A percentile compares a stretch with the other conserved stretches of the same genome.
Evolutionary conservation across 92 coral and sea anemone species (phyloP).

Genomic region (Diadumene lineata): DNA sequence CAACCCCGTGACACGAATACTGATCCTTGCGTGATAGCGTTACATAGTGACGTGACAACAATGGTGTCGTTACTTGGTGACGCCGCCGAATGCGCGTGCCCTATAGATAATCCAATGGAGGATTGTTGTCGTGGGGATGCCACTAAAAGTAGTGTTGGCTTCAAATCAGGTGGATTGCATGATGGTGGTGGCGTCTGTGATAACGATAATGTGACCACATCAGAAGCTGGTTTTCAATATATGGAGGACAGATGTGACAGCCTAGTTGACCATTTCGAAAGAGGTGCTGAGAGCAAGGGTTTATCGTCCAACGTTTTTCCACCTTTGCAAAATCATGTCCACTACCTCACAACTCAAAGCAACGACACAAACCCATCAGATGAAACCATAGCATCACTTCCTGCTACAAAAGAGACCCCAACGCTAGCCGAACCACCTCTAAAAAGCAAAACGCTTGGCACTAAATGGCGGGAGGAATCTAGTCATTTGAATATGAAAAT

Average conservation of each 20-base stretch:
- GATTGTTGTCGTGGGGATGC: too few relatives aligned
- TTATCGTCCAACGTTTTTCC: constrained; percentile 13
- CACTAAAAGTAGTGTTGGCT: too few relatives aligned
- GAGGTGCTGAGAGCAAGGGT: not conserved
- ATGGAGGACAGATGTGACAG: not conserved
- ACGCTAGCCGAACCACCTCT: not conserved
- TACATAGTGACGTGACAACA: constrained; percentile 7
- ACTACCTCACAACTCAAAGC: not conserved
- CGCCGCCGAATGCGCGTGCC: not conserved
- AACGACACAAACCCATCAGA: not conserved
- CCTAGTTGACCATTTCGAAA: not conserved
- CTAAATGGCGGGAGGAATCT: constrained; percentile 8
- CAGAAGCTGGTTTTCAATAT: not conserved
- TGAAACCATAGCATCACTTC: not conserved
- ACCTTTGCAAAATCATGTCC: not conserved
- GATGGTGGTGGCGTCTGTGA: too few relatives aligned
- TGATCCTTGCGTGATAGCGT: too few relatives aligned
- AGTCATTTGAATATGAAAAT: constrained; percentile 36
- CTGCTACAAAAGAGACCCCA: not conserved
- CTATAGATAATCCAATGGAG: not conserved
- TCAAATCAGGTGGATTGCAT: too few relatives aligned
- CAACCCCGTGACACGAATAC: constrained; percentile 2
- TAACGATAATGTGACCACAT: not conserved
- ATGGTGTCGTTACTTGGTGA: not conserved
- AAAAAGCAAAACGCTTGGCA: not conserved